Conservation (phyloP, 2,888 invertebrate genomes). For the Caenorhabditis sp. region DNA sequence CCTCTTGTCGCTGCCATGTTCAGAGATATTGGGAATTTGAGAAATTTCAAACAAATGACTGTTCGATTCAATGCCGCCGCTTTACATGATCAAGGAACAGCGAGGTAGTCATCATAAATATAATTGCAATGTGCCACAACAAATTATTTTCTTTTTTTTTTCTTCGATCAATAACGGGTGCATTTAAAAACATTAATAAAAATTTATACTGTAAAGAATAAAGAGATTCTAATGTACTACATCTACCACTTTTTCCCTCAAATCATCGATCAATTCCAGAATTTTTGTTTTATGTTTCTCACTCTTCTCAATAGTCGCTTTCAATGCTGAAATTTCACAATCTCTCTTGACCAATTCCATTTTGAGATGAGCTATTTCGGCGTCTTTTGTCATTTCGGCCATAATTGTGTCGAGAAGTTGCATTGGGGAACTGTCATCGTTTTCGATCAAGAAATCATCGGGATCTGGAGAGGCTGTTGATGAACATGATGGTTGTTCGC, state of each 20-base stretch:
- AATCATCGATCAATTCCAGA: background rate
- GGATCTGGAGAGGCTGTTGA: background rate
- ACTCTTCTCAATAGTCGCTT: background rate
- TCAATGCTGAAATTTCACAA: background rate
- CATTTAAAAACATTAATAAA: background rate
- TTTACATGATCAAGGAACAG: conserved; percentile 12
- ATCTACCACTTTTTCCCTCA: background rate
- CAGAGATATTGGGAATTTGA: conserved; percentile 47
- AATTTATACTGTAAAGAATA: background rate
- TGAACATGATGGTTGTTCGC: background rate
- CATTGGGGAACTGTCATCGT: background rate
- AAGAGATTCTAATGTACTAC: background rate
- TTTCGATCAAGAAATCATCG: background rate
- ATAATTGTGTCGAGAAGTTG: background rate
- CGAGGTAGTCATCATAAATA: background rate
- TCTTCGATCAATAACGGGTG: background rate
- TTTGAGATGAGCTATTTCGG: background rate
- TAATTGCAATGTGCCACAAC: too few species aligned
- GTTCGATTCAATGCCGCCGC: conserved; percentile 49
- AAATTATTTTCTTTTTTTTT: too few species aligned
- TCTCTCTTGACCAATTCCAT: background rate
- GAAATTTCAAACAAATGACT: conserved; percentile 52
- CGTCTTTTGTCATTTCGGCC: background rate
- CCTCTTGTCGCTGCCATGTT: conserved; percentile 51
- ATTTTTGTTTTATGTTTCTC: background rate